Conservation (phyloP, 1,140 invertebrate genomes). For the Calephelis nemesis region DNA sequence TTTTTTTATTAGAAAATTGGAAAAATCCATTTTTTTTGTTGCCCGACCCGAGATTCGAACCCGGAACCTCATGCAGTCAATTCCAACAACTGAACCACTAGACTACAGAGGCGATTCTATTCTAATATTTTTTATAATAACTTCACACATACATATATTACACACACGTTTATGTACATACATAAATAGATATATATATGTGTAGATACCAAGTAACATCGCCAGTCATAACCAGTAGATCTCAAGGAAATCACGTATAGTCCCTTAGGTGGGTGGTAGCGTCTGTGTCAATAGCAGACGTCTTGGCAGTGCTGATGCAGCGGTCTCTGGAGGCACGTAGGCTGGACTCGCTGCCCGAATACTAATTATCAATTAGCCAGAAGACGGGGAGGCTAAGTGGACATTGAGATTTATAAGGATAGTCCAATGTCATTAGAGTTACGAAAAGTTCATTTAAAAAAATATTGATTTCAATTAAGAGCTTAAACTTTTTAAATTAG, state of each 20-base stretch:
- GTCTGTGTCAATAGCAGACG: constrained; percentile 13
- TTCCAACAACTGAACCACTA: too few relatives aligned
- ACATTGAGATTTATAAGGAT: constrained; percentile 12
- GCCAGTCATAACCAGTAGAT: background rate
- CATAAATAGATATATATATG: background rate
- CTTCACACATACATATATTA: too few relatives aligned
- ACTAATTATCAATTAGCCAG: constrained; percentile 61
- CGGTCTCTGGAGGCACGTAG: constrained; percentile 40
- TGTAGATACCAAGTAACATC: background rate
- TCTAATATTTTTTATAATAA: too few relatives aligned
- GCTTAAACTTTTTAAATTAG: too few relatives aligned
- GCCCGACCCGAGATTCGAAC: too few relatives aligned
- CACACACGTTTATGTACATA: too few relatives aligned
- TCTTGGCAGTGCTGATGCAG: constrained; percentile 17
- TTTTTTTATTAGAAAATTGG: too few relatives aligned
- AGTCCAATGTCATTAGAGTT: constrained; percentile 15
- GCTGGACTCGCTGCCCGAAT: constrained; percentile 49
- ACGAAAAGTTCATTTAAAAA: constrained; percentile 19
- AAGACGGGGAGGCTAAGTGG: constrained; percentile 32
- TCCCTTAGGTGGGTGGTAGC: constrained; percentile 4
- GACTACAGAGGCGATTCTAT: too few relatives aligned
- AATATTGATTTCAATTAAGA: background rate
- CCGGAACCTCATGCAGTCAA: too few relatives aligned
- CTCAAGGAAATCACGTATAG: constrained; percentile 16
- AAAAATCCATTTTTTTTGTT: too few relatives aligned